Evolutionary conservation across 2,113 vertebrate genomes (phyloP), one percentile per base, ranked within the genome.

Genomic region (Lophura nycthemera): DNA sequence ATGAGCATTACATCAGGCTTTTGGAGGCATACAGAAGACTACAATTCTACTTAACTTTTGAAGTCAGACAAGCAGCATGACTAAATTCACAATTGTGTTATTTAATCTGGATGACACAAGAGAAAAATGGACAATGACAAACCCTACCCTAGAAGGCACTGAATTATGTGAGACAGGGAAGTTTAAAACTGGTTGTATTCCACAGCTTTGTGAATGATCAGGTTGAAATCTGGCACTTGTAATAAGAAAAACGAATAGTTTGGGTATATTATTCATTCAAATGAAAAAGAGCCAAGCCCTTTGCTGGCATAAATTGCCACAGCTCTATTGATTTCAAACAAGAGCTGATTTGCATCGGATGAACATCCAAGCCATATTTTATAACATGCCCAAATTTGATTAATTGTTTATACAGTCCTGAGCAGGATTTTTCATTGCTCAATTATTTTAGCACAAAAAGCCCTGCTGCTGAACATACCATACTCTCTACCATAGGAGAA

Each of bases 291-390:
- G 64, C 60, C 40, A 87, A 92, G 63, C n/a, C 66, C 45, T 89
- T 85, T 66, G 29, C 89, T 92, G 78, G 64, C 67, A 77, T 85
- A 64, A 93, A 93, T 52, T 86, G 47, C 43, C 72, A 74, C 47
- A 67, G 93, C 29, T 95, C 76, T 89, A 77, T 40, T 91, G 85
- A 96, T 95, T 93, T 93, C 75, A 92, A 88, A 91, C 60, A 83
- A 74, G 65, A 91, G 32, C 65, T 90, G 65, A 86, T 97, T 92
- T 95, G 76, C 69, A 91, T 91, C 19, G 0, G 79, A 71, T 75
- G 82, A 95, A 91, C 72, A 86, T 77, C 82, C 48, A 89, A 83
- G 72, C 22, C 34, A 40, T 95, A 87, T 91, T 93, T 95, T 72
- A 93, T 50, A 89, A 57, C 20, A 57, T n/a, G 69, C 11, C 60